Percentiles rank a stretch among this genome's conserved stretches.
These are phyloP conservation scores for Ophion ventricosus DNA, from an alignment of 2,888 invertebrate species.

Conservation along the genomic window DNA sequence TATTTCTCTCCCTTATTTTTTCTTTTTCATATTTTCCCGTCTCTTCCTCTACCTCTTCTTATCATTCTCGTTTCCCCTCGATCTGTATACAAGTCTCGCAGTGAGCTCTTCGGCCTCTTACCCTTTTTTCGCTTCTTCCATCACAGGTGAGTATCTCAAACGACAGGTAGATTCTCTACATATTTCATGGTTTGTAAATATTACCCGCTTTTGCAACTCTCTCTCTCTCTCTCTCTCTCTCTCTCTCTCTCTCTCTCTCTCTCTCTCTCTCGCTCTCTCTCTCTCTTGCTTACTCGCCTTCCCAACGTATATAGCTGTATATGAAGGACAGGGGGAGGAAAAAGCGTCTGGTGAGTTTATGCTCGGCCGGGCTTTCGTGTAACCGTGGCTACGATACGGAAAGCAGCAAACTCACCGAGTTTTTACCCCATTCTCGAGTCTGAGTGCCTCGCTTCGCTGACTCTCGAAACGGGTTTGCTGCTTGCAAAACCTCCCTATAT, in stretches of 20 bases:
- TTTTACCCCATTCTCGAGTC: conserved; percentile 81
- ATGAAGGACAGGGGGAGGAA: conserved; percentile 56
- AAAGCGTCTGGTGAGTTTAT: conserved; percentile 79
- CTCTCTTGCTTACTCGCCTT: too few relatives aligned
- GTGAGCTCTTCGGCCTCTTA: conserved; percentile 55
- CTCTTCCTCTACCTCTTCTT: conserved; percentile 39
- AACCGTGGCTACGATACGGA: conserved; percentile 77
- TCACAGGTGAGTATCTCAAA: conserved; percentile 66
- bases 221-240: conserved; percentile 28
- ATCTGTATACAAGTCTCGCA: conserved; percentile 1
- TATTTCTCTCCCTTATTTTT: conserved; percentile 23
- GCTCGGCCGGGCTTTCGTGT: conserved; percentile 78
- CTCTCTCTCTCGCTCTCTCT: background rate
- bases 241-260: conserved; percentile 3
- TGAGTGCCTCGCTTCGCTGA: conserved; percentile 81
- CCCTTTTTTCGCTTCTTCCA: conserved; percentile 35
- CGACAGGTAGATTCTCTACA: conserved; percentile 71
- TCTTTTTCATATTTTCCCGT: conserved; percentile 29
- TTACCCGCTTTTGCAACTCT: conserved; percentile 72
- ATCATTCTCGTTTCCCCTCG: conserved; percentile 51
- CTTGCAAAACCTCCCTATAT: conserved; percentile 71
- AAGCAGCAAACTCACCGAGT: conserved; percentile 78
- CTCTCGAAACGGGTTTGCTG: conserved; percentile 78
- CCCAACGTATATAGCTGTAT: background rate
- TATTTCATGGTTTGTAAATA: conserved; percentile 81